Conservation (phyloP, 2,113 vertebrate species). For the Thinocorus orbignyianus region DNA sequence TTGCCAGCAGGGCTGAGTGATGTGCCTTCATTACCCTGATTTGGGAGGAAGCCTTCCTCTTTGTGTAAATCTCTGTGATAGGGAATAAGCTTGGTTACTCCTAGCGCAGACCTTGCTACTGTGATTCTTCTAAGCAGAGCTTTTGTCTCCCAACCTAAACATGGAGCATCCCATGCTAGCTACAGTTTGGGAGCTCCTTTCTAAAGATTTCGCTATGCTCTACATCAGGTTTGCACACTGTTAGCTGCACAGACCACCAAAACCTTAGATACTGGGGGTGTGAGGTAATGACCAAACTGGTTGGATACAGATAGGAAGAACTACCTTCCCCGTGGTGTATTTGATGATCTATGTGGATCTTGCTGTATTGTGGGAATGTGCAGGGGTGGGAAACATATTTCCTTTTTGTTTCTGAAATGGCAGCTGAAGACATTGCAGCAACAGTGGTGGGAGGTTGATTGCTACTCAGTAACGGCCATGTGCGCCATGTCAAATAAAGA, state of each 20-base stretch:
- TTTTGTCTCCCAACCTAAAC: background rate
- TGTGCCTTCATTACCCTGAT: background rate
- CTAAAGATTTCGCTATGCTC: background rate
- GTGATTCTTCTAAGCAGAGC: background rate
- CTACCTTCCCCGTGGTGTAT: background rate
- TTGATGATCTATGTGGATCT: background rate
- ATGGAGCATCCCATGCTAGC: rapidly evolving
- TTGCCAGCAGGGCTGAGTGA: background rate
- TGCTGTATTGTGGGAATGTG: background rate
- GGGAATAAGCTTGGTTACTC: background rate
- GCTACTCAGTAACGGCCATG: background rate
- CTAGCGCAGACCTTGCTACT: background rate
- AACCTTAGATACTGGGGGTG: background rate
- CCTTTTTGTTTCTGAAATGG: background rate
- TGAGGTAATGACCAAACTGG: background rate
- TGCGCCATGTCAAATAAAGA: background rate
- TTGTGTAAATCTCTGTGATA: rapidly evolving
- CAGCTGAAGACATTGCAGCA: background rate
- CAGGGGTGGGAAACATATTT: background rate
- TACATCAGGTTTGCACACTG: background rate
- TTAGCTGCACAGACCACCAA: background rate
- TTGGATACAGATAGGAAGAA: background rate
- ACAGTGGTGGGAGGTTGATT: background rate
- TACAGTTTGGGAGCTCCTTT: background rate
- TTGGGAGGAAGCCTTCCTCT: background rate